phyloP scores from a whole-genome alignment of 2,113 vertebrate species.

The Cavia porcellus region DNA sequence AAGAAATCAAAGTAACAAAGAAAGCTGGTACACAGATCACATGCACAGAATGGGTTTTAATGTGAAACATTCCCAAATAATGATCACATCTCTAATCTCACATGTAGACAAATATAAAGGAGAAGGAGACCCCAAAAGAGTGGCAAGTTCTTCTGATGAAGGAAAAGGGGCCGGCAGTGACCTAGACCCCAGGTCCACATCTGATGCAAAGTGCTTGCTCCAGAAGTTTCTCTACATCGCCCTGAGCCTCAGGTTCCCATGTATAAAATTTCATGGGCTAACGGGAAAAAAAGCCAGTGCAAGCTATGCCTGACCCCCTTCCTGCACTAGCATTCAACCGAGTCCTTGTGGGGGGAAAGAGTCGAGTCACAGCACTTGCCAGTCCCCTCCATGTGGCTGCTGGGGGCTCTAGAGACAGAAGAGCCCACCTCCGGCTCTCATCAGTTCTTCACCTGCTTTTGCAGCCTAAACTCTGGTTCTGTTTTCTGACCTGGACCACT shows the following conservation, averaged over 20 bases:
- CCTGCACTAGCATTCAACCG: not conserved
- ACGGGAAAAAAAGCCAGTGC: not conserved
- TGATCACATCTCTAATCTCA: not conserved
- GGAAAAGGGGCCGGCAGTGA: not conserved
- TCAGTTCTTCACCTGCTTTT: not conserved
- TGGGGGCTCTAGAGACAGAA: not conserved
- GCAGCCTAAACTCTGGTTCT: not conserved
- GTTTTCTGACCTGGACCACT: not conserved
- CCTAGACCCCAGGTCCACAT: not conserved
- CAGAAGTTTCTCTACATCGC: not conserved
- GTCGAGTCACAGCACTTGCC: not conserved
- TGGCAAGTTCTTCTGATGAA: not conserved
- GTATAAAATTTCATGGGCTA: not conserved
- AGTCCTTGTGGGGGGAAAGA: not conserved
- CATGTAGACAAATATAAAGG: not conserved
- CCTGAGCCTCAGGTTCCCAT: not conserved
- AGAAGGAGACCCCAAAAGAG: not conserved
- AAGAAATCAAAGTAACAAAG: not conserved
- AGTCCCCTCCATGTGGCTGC: not conserved
- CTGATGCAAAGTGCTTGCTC: not conserved
- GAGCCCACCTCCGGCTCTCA: not conserved
- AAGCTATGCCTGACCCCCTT: not conserved
- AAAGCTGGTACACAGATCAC: not conserved
- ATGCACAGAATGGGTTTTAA: not conserved
- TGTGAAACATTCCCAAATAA: not conserved